Percentiles rank a stretch among this genome's conserved stretches.
Conservation (phyloP, 2,113 vertebrate species). For the Tyrannus savana region DNA sequence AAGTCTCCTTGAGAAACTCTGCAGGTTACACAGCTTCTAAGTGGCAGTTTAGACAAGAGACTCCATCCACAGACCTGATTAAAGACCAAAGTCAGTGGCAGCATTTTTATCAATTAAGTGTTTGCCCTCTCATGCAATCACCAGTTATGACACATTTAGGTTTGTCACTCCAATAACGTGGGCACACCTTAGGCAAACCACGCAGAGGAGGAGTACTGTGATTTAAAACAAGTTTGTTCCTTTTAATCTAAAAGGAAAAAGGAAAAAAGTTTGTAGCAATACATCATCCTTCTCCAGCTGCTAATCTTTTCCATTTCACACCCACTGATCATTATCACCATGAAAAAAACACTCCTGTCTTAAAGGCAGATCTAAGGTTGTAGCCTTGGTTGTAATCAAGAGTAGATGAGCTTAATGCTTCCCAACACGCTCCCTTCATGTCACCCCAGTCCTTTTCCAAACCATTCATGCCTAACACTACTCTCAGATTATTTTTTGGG, state of each 20-base stretch:
- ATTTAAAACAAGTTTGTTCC: constrained; percentile 50
- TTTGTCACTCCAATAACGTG: not conserved
- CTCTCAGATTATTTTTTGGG: not conserved
- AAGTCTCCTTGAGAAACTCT: constrained; percentile 35
- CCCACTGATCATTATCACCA: constrained; percentile 38
- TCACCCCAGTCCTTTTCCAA: not conserved
- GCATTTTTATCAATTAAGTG: constrained; percentile 58
- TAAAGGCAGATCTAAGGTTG: constrained; percentile 51
- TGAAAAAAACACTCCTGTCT: constrained; percentile 14
- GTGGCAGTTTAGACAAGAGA: constrained; percentile 33
- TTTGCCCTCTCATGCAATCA: constrained; percentile 53
- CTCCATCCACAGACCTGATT: constrained; percentile 42
- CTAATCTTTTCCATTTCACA: constrained; percentile 58
- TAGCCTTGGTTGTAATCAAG: not conserved
- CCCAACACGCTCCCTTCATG: not conserved
- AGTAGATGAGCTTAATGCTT: not conserved
- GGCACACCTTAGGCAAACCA: constrained; percentile 55
- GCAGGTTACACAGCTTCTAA: constrained; percentile 31
- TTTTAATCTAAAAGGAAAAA: constrained; percentile 58
- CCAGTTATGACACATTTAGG: constrained; percentile 44
- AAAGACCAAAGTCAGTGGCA: constrained; percentile 48
- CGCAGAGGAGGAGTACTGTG: constrained; percentile 21
- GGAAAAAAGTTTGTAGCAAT: constrained; percentile 4
- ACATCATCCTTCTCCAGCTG: constrained; percentile 27
- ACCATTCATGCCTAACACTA: not conserved